Base-by-base conservation (phyloP, 92 coral and sea anemone species). In the Micromussa lordhowensis region DNA sequence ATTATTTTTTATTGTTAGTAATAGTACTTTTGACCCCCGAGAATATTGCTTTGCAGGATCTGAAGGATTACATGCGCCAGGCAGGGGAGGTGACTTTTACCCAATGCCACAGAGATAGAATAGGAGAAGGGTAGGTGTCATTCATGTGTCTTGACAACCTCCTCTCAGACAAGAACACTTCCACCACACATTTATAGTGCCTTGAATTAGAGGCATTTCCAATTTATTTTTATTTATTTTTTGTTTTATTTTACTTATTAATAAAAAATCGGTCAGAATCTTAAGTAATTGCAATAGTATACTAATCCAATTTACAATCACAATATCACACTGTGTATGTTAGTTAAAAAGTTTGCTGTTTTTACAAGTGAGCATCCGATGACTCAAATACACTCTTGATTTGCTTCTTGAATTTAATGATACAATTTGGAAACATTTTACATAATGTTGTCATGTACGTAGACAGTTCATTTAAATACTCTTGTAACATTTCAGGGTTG, bases 41-140 rank as follows among this genome's bases (percentile, higher is more conserved):
- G 7, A 68, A 26, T 19, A 40, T 66, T 36, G 70, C 30, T 19
- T 79, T 92, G 18, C 83, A 97, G 99, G 99, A 97, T 78, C 90
- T 97, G 82, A 97, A 97, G 70, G 99, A 97, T 77, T 97, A 91
- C 93, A 97, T 97, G 99, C 92, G 99, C 11, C 98, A 97, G 59
- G 99, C 95, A 79, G 99, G 99, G 55, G 99, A 97, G 68, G 99
- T 97, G 80, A 94, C 99, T 5, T 97, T 97, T 78, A 86, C 95
- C 30, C 99, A 97, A 78, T 97, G 99, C 76, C 99, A 97, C 91
- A 97, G 96, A 86, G 99, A 97, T 77, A 94, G 99, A 88, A 92
- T 94, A 53, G 99, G 99, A 26, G 98, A 97, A 80, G 99, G 99
- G 99, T 97, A 26, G 73, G 95, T 59, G 7, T 29, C 78, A 34